Conservation (phyloP, 2,888 invertebrate genomes). For the Drosophila mercatorum region DNA sequence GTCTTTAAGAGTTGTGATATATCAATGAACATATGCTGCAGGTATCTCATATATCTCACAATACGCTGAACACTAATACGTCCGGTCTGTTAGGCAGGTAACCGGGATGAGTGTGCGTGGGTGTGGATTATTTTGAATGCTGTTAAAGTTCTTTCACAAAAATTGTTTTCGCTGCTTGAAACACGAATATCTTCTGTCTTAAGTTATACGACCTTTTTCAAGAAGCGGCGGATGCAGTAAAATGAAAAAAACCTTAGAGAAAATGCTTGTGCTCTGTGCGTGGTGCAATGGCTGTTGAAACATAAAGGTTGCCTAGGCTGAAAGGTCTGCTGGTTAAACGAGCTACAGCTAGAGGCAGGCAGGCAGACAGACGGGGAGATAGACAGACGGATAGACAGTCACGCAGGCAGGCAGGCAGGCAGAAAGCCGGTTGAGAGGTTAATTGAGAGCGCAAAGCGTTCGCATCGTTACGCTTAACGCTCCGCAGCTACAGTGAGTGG, state of each 20-base stretch:
- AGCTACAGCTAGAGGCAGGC: constrained; percentile 36
- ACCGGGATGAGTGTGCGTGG: background rate
- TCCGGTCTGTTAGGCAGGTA: constrained; percentile 4
- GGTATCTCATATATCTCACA: background rate
- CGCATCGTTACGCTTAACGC: constrained; percentile 72
- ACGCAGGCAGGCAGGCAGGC: constrained; percentile 33
- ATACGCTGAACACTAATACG: background rate
- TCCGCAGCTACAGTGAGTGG: constrained; percentile 37
- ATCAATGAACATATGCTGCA: background rate
- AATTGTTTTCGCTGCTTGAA: constrained; percentile 2
- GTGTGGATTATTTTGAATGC: constrained; percentile 9
- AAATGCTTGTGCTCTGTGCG: constrained; percentile 17
- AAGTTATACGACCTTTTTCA: constrained; percentile 33
- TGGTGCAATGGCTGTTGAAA: constrained; percentile 34
- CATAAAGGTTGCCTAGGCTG: constrained; percentile 23
- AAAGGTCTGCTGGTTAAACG: constrained; percentile 56
- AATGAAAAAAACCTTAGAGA: constrained; percentile 37
- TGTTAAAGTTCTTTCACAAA: constrained; percentile 1
- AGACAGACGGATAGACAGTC: constrained; percentile 17
- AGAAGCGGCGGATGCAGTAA: constrained; percentile 23
- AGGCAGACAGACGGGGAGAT: constrained; percentile 1
- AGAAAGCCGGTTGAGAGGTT: constrained; percentile 79
- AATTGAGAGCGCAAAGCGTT: constrained; percentile 76
- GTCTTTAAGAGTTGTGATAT: background rate
- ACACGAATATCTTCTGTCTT: background rate